Evolutionary conservation across 2,113 vertebrate genomes (phyloP).

Genomic region (Rana temporaria): DNA sequence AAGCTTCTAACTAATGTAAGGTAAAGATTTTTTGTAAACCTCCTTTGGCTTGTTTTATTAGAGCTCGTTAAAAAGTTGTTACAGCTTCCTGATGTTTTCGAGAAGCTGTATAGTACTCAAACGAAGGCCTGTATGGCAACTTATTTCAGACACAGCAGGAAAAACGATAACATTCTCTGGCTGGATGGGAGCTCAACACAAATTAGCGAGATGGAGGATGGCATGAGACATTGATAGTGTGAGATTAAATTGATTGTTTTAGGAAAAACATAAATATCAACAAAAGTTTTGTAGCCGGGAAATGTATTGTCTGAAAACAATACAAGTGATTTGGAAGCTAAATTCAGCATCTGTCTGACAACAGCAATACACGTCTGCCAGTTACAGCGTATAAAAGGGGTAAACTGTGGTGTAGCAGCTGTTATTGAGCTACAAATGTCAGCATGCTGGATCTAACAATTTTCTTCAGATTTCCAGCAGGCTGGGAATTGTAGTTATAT

Average conservation of each 20-base stretch:
- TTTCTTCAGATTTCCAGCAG: too few species aligned
- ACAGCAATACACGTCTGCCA: neutral
- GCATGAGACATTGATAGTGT: constrained; percentile 43
- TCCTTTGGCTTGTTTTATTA: constrained; percentile 52
- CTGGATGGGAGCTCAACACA: constrained; percentile 41
- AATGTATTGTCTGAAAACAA: constrained; percentile 30
- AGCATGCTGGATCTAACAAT: neutral
- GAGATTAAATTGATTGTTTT: constrained; percentile 56
- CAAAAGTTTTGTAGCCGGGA: constrained; percentile 47
- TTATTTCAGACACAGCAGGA: constrained; percentile 55
- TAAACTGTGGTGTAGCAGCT: neutral
- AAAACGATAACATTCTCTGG: constrained; percentile 31
- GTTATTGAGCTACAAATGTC: neutral
- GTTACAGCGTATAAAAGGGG: neutral
- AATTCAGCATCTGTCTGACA: neutral
- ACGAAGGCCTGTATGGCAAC: constrained; percentile 51
- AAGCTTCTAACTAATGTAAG: constrained; percentile 44
- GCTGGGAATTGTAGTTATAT: too few species aligned
- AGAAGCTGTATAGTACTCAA: constrained; percentile 53
- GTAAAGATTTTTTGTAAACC: constrained; percentile 48
- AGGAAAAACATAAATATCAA: constrained; percentile 44
- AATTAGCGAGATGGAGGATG: constrained; percentile 53
- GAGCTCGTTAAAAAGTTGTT: constrained; percentile 57
- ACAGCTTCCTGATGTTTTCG: constrained; percentile 57
- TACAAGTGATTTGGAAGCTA: constrained; percentile 11